phyloP scores from a whole-genome alignment of 2,888 invertebrate genomes.

The Dicyrtoma fusca region DNA sequence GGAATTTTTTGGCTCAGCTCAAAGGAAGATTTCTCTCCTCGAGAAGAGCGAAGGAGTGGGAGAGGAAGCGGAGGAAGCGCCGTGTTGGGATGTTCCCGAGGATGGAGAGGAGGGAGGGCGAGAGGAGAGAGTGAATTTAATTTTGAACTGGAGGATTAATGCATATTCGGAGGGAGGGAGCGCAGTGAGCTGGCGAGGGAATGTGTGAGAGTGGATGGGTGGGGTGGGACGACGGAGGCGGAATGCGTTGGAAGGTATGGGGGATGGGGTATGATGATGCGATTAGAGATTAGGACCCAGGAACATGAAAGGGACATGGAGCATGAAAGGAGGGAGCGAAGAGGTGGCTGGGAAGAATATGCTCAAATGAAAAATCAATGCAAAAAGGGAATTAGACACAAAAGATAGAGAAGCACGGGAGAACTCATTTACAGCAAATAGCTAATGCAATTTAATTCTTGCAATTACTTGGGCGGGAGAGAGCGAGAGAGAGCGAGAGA shows the following conservation, averaged over 20 bases:
- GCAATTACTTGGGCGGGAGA: slow-evolving; percentile 25
- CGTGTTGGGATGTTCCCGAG: too few species aligned
- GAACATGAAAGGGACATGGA: slow-evolving; percentile 40
- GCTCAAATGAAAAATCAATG: slow-evolving; percentile 52
- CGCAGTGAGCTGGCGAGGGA: slow-evolving; percentile 4
- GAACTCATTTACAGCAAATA: slow-evolving; percentile 49
- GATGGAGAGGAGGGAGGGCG: neutral
- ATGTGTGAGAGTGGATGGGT: neutral
- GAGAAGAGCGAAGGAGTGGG: neutral
- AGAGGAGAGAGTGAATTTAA: slow-evolving; percentile 30
- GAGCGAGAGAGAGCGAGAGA: slow-evolving; percentile 5
- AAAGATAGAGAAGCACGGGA: slow-evolving; percentile 36
- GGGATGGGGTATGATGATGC: slow-evolving; percentile 43
- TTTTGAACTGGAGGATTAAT: slow-evolving; percentile 31
- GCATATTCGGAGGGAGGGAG: slow-evolving; percentile 17
- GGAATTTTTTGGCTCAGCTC: slow-evolving; percentile 23
- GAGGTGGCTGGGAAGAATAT: slow-evolving; percentile 25
- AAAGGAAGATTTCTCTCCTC: neutral
- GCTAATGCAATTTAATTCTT: slow-evolving; percentile 52
- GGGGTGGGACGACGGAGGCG: neutral
- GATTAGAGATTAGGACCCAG: slow-evolving; percentile 41
- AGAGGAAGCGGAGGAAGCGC: neutral
- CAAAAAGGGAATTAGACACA: slow-evolving; percentile 47
- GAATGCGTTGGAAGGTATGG: slow-evolving; percentile 13
- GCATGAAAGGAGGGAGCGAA: slow-evolving; percentile 21